Percentiles rank a stretch among this genome's conserved stretches.
These are phyloP conservation scores for Seriola quinqueradiata DNA, from an alignment of 2,113 vertebrate genomes.

Conservation along the genomic window DNA sequence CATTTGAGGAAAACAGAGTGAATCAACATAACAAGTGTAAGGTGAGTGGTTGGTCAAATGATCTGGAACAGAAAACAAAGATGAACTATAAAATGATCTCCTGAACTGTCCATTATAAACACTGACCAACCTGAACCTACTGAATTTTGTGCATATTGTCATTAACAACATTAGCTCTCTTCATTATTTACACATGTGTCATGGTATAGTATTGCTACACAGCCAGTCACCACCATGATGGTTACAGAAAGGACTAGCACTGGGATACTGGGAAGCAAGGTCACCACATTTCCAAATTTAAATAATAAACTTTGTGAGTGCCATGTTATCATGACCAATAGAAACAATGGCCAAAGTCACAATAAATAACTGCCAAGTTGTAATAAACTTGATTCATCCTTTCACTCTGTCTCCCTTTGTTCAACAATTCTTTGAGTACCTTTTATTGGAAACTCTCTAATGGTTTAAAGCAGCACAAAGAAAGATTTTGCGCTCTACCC, in stretches of 20 bases:
- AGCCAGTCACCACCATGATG: neutral
- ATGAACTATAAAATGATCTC: neutral
- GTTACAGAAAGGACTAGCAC: neutral
- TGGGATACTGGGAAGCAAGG: neutral
- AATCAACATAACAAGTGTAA: neutral
- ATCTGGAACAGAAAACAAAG: neutral
- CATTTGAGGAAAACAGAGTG: neutral
- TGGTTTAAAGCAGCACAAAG: conserved; percentile 2
- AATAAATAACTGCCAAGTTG: neutral
- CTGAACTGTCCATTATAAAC: neutral
- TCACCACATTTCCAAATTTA: neutral
- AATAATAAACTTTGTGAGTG: neutral
- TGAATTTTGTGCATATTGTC: neutral
- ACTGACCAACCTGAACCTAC: neutral
- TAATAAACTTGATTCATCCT: neutral
- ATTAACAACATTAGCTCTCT: neutral
- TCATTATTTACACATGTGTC: neutral
- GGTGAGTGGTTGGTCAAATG: neutral
- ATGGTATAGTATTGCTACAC: neutral
- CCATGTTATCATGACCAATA: neutral
- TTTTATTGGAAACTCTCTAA: neutral
- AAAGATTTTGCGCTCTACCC: too few relatives aligned
- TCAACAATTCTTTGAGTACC: neutral
- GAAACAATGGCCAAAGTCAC: neutral
- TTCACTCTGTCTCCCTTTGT: neutral